Conservation (phyloP, 2,888 invertebrate species). For the Lochmaea capreae region DNA sequence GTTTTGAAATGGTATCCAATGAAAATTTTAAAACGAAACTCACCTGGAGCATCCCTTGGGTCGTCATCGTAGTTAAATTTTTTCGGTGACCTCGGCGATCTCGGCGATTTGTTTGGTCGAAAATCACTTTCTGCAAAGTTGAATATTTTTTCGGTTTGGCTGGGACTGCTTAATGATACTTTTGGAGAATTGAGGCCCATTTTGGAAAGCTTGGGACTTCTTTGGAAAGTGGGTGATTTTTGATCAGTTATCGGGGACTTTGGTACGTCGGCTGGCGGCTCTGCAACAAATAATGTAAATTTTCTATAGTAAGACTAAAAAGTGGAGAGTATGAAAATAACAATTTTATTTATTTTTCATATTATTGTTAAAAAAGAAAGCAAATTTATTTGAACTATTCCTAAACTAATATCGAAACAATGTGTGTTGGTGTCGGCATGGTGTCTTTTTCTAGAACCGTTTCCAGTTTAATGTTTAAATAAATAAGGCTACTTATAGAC, state of each 20-base stretch:
- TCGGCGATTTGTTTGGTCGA: slow-evolving; percentile 52
- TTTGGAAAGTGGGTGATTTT: slow-evolving; percentile 54
- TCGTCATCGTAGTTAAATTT: slow-evolving; percentile 54
- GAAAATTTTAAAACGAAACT: neutral
- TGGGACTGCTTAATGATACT: slow-evolving; percentile 58
- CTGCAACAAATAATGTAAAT: slow-evolving; percentile 20
- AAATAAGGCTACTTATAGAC: too few species aligned
- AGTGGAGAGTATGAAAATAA: neutral
- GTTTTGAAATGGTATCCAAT: too few species aligned
- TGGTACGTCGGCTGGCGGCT: slow-evolving; percentile 38
- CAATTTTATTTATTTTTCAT: neutral
- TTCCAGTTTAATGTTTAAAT: too few species aligned
- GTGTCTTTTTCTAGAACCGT: too few species aligned
- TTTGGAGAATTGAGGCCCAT: slow-evolving; percentile 53
- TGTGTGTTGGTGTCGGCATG: too few species aligned
- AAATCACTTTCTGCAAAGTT: slow-evolving; percentile 47
- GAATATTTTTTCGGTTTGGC: slow-evolving; percentile 50
- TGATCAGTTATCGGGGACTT: slow-evolving; percentile 48
- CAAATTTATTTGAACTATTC: too few species aligned
- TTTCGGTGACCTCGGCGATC: slow-evolving; percentile 59
- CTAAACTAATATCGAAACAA: too few species aligned
- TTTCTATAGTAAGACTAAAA: neutral
- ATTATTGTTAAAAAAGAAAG: too few species aligned
- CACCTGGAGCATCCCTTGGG: slow-evolving; percentile 32
- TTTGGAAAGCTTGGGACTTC: slow-evolving; percentile 48